Conservation (phyloP, 2,888 invertebrate species). For the Seira musarum region DNA sequence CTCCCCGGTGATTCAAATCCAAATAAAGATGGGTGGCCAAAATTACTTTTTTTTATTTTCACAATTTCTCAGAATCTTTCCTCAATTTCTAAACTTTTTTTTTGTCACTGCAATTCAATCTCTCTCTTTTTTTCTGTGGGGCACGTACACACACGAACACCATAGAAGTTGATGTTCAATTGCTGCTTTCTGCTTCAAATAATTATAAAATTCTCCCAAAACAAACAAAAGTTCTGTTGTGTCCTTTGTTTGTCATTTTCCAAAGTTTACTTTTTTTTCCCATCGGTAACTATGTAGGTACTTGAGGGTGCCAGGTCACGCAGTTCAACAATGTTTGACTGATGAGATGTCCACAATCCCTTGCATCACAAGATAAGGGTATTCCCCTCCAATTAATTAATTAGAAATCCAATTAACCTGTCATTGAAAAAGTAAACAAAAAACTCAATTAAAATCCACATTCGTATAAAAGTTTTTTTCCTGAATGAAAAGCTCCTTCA, state of each 20-base stretch:
- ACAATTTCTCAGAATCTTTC: conserved; percentile 32
- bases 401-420: conserved; percentile 45
- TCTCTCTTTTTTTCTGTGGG: no score
- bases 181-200: background rate
- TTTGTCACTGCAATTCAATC: no score
- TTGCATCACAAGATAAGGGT: no score
- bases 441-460: conserved; percentile 38
- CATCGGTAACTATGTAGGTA: background rate
- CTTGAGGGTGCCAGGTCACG: conserved; percentile 20
- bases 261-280: background rate
- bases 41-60: conserved; percentile 23
- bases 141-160: no score
- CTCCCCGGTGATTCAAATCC: no score
- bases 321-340: conserved; percentile 29
- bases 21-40: no score
- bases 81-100: no score
- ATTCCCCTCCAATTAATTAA: conserved; percentile 41
- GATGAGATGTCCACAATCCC: background rate
- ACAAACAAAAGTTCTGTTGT: background rate
- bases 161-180: conserved; percentile 9
- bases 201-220: background rate
- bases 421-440: conserved; percentile 37
- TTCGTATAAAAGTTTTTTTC: no score
- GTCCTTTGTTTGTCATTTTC: background rate
- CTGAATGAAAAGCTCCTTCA: no score